Evolutionary conservation across 2,113 vertebrate genomes (phyloP).

Genomic region (Alosa alosa): DNA sequence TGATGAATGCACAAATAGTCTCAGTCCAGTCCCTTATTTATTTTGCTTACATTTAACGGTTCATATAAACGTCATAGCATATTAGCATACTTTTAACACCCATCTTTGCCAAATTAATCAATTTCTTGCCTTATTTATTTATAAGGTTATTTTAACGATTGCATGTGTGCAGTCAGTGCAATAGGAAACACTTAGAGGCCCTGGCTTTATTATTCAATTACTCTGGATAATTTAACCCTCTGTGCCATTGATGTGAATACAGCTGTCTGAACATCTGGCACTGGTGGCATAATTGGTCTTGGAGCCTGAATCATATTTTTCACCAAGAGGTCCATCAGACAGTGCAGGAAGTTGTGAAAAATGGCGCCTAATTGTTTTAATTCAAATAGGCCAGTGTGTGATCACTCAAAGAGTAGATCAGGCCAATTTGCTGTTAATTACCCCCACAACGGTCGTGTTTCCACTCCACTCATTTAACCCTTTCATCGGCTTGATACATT

Average conservation of each 20-base stretch:
- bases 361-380: slow-evolving; percentile 62
- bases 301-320: slow-evolving; percentile 56
- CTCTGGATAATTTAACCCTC: slow-evolving; percentile 56
- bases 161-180: slow-evolving; percentile 37
- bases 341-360: slow-evolving; percentile 42
- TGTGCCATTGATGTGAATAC: slow-evolving; percentile 56
- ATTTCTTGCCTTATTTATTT: slow-evolving; percentile 22
- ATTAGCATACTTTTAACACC: not conserved
- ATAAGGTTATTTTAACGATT: slow-evolving; percentile 2
- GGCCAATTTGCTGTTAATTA: slow-evolving; percentile 5
- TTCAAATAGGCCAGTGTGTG: slow-evolving; percentile 54
- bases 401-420: not conserved
- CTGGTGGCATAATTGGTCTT: slow-evolving; percentile 54
- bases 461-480: slow-evolving; percentile 2
- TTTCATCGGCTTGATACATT: not conserved
- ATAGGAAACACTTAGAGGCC: slow-evolving; percentile 50
- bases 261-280: slow-evolving; percentile 67
- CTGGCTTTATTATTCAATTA: slow-evolving; percentile 57
- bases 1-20: not conserved
- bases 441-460: not conserved
- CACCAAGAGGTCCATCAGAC: slow-evolving; percentile 42
- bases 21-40: not conserved
- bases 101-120: not conserved
- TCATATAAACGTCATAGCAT: not conserved
- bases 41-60: not conserved